phyloP scores from a whole-genome alignment of 2,888 invertebrate species.

The Acanthopleura granulata region DNA sequence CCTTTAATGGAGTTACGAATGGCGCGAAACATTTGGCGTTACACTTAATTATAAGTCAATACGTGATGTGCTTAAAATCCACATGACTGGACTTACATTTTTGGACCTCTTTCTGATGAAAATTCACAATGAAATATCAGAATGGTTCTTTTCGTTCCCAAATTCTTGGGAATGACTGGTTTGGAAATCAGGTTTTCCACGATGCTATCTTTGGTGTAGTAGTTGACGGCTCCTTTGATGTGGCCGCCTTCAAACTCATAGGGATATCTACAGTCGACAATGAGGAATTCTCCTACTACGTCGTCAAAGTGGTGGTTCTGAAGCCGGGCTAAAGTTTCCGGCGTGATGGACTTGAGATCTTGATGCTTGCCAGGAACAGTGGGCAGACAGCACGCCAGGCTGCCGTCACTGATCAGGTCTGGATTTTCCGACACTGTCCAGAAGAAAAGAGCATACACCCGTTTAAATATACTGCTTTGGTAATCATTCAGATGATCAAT shows the following conservation, averaged over 20 bases:
- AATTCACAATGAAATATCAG: constrained; percentile 98
- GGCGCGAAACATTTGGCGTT: no score
- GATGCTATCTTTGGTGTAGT: constrained; percentile 85
- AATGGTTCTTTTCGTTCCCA: constrained; percentile 74
- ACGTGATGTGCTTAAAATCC: no score
- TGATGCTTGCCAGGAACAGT: constrained; percentile 57
- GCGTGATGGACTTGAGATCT: constrained; percentile 63
- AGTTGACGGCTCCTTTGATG: constrained; percentile 82
- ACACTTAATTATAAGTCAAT: no score
- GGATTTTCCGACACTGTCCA: neutral
- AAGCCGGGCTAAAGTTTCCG: constrained; percentile 41
- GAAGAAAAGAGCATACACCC: no score
- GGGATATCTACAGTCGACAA: constrained; percentile 95
- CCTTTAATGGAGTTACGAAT: no score
- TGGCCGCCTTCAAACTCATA: constrained; percentile 96
- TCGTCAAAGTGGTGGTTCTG: constrained; percentile 75
- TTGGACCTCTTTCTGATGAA: constrained; percentile 93
- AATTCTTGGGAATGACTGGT: constrained; percentile 32
- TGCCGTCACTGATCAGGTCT: constrained; percentile 14
- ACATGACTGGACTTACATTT: constrained; percentile 77
- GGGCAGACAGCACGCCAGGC: constrained; percentile 53
- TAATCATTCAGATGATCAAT: no score
- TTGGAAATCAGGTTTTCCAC: constrained; percentile 74
- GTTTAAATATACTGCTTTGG: no score
- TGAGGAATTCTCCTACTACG: constrained; percentile 77